Conservation (phyloP, 2,888 invertebrate genomes). For the Ellobium chinense region DNA sequence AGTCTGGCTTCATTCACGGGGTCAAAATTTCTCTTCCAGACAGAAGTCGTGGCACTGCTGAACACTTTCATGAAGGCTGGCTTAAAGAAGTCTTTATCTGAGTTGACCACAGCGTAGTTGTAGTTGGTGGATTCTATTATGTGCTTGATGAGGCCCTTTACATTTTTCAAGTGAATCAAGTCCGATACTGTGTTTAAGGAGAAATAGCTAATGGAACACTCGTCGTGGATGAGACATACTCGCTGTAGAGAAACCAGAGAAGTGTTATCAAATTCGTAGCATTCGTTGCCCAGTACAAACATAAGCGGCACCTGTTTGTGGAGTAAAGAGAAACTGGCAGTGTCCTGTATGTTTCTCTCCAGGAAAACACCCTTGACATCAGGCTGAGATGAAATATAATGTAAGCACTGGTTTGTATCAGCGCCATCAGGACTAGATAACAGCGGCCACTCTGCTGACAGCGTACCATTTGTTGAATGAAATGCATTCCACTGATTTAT, state of each 20-base stretch:
- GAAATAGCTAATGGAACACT: not conserved
- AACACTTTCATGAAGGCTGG: slow-evolving; percentile 62
- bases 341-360: slow-evolving; percentile 59
- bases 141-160: slow-evolving; percentile 58
- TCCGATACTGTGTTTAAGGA: slow-evolving; percentile 50
- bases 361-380: slow-evolving; percentile 69
- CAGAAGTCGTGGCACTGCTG: slow-evolving; percentile 56
- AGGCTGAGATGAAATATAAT: slow-evolving; percentile 58
- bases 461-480: too few species aligned
- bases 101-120: slow-evolving; percentile 64
- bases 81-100: slow-evolving; percentile 53
- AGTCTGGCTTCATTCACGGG: slow-evolving; percentile 45
- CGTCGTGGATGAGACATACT: not conserved
- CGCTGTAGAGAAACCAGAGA: not conserved
- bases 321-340: slow-evolving; percentile 63
- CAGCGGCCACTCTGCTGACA: slow-evolving; percentile 54
- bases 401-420: slow-evolving; percentile 60
- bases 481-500: not conserved
- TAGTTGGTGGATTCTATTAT: slow-evolving; percentile 58
- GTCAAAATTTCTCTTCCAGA: slow-evolving; percentile 55
- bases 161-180: slow-evolving; percentile 63
- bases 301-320: slow-evolving; percentile 63
- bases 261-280: not conserved
- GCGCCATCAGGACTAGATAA: slow-evolving; percentile 47
- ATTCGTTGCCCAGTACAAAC: slow-evolving; percentile 57